Evolutionary conservation across 1,140 invertebrate genomes (phyloP), one percentile per base, ranked within the genome.

Genomic region (Dolichoris vasculosae): DNA sequence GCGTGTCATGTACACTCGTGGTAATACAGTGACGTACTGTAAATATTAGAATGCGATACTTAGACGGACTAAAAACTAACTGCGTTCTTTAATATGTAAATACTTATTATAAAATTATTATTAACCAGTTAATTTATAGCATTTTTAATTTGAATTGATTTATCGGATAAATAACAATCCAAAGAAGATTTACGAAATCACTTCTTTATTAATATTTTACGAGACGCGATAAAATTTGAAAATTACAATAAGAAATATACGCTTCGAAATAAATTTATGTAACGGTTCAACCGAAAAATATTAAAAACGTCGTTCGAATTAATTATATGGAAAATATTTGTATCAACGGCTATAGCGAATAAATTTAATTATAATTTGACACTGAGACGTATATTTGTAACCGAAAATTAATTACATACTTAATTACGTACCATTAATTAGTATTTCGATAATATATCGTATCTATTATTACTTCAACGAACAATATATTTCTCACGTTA

Each of bases 1-100:
- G 76, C 83, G 48, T 71, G 76, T 84, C 83, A 59, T 71, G 76
- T 32, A 38, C 51, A 76, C 75, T 35, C 48, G 32, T 55, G 40
- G 35, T 78, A 40, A 69, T 51, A 23, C n/a, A 78, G 59, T 43
- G 35, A 51, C 43, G 59, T 26, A 69, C 30, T 79, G 40, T 7
- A 17, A 43, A 69, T 78, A 69, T 69, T 77, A 78, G 23, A 77
- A 59, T n/a, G 23, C 48, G 69, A 40, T 79, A n/a, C 15, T 79
- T n/a, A 7, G 20, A 40, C 26, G 20, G 23, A 9, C 55, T 26
- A 59, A 59, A 26, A 2, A 26, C 26, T 26, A 1, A 46, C 13
- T 6, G 13, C 43, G 43, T 46, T 46, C 13, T 13, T 13, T 46
- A 46, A 46, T 13, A 46, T 46, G 43, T 13, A 7, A 6, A 13